A percentile compares a stretch with the other conserved stretches of the same genome.
These are phyloP conservation scores for Chaetogeoica ovagalla DNA, from an alignment of 2,888 invertebrate species.

Conservation along the genomic window DNA sequence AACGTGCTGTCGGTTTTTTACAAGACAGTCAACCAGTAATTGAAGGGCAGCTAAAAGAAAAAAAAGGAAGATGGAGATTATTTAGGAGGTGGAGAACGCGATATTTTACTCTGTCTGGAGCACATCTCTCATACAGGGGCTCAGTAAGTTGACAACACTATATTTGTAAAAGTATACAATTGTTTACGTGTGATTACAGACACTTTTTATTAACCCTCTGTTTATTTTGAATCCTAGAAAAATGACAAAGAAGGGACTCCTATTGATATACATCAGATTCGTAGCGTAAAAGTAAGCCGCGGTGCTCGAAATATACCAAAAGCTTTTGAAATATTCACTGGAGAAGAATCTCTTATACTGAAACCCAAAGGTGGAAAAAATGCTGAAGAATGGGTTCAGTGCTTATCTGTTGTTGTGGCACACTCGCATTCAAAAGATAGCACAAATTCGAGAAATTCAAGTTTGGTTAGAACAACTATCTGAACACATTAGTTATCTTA, in stretches of 20 bases:
- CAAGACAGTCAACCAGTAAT: conserved; percentile 82
- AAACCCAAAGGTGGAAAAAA: conserved; percentile 94
- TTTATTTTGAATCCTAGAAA: conserved; percentile 65
- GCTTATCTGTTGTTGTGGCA: conserved; percentile 88
- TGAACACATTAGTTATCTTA: conserved; percentile 40
- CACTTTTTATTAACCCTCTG: not conserved
- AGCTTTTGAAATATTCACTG: conserved; percentile 95
- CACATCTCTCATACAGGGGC: conserved; percentile 84
- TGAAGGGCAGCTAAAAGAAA: conserved; percentile 88
- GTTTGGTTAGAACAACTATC: conserved; percentile 57
- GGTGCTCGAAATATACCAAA: conserved; percentile 91
- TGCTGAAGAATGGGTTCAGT: conserved; percentile 95
- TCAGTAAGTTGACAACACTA: conserved; percentile 65
- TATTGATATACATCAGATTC: conserved; percentile 89
- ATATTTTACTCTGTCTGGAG: conserved; percentile 91
- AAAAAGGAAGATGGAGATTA: conserved; percentile 88
- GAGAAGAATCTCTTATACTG: conserved; percentile 86
- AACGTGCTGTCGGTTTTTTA: conserved; percentile 81
- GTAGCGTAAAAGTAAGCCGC: conserved; percentile 90
- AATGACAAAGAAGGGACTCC: conserved; percentile 66
- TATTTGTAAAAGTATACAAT: not conserved
- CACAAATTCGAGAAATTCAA: conserved; percentile 57
- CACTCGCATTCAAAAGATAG: conserved; percentile 70
- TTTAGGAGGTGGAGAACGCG: conserved; percentile 90
- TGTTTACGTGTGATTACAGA: not conserved